Evolutionary conservation across 2,113 vertebrate genomes (phyloP).

Genomic region (Scortum barcoo): DNA sequence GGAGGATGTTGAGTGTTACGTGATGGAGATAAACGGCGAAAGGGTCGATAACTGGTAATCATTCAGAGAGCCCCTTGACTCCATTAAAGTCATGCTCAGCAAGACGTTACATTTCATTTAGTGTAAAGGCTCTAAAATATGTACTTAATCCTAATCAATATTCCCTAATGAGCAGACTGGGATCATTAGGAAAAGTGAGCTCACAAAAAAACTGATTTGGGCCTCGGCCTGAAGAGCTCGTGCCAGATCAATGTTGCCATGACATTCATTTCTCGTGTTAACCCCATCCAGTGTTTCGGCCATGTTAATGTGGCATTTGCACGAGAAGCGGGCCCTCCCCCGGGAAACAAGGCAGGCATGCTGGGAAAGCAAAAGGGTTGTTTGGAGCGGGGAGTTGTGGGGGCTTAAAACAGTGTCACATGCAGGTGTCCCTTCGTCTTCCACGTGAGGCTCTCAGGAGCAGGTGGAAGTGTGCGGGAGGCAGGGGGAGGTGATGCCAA

Average conservation of each 20-base stretch:
- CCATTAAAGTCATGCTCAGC: conserved; percentile 22
- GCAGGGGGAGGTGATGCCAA: conserved; percentile 30
- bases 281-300: conserved; percentile 41
- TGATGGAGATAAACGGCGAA: conserved; percentile 39
- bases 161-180: conserved; percentile 29
- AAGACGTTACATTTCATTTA: conserved; percentile 31
- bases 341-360: conserved; percentile 49
- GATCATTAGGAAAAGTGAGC: conserved; percentile 29
- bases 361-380: conserved; percentile 57
- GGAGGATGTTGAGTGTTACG: conserved; percentile 18
- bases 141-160: conserved; percentile 26
- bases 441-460: conserved; percentile 46
- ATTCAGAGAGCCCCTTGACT: conserved; percentile 8
- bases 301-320: conserved; percentile 77
- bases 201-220: conserved; percentile 23
- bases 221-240: conserved; percentile 32
- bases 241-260: conserved; percentile 54
- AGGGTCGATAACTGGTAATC: conserved; percentile 51
- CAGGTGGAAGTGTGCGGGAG: conserved; percentile 18
- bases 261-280: conserved; percentile 57
- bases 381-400: not conserved
- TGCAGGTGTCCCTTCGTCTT: conserved; percentile 53
- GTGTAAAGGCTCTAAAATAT: conserved; percentile 28
- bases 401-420: conserved; percentile 39
- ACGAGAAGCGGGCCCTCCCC: conserved; percentile 32